These are phyloP conservation scores for Neelides sp. DNA, from an alignment of 1,140 invertebrate species.

Conservation along the genomic window DNA sequence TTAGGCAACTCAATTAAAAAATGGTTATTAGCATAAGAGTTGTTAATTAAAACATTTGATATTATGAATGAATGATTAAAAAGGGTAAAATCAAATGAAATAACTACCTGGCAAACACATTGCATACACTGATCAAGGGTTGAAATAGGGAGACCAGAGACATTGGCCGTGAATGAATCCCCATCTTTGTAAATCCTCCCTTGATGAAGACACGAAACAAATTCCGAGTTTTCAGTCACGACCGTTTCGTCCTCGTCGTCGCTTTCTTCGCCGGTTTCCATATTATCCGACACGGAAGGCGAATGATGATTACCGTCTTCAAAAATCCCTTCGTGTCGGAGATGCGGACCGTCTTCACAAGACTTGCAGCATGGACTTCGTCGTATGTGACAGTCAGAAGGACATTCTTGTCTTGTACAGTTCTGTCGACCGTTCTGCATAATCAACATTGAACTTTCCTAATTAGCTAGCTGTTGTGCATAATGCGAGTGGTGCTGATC, in stretches of 20 bases:
- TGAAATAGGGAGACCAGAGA: constrained; percentile 29
- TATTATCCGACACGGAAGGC: constrained; percentile 3
- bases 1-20: neutral
- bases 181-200: constrained; percentile 30
- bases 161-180: constrained; percentile 32
- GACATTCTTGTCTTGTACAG: constrained; percentile 27
- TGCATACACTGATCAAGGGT: constrained; percentile 32
- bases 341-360: constrained; percentile 15
- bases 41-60: too few relatives aligned
- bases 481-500: neutral
- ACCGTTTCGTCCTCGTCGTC: constrained; percentile 22
- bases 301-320: too few relatives aligned
- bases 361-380: constrained; percentile 24
- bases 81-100: too few relatives aligned
- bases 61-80: too few relatives aligned
- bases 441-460: neutral
- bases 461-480: neutral
- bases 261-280: constrained; percentile 17
- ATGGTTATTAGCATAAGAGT: too few relatives aligned
- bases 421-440: constrained; percentile 22
- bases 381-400: constrained; percentile 10
- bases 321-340: too few relatives aligned
- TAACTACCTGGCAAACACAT: constrained; percentile 32
- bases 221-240: constrained; percentile 17
- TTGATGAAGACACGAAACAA: constrained; percentile 25